phyloP scores from a whole-genome alignment of 2,888 invertebrate species.

The Trachelus tabidus region DNA sequence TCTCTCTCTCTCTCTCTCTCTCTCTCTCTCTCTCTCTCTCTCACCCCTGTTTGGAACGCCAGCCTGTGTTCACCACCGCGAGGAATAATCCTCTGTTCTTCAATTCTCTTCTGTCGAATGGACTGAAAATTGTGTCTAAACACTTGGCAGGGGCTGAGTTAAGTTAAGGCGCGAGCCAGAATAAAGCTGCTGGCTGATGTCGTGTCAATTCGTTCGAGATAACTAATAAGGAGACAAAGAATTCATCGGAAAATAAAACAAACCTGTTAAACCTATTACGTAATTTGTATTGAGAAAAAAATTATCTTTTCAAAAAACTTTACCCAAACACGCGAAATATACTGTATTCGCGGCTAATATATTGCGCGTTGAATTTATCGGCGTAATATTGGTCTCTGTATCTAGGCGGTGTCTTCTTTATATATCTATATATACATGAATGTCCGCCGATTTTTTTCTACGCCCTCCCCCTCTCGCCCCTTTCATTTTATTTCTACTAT shows the following conservation, averaged over 20 bases:
- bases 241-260: no score
- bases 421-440: constrained; percentile 4
- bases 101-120: constrained; percentile 44
- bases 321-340: no score
- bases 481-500: constrained; percentile 7
- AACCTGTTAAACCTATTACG: no score
- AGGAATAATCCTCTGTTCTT: constrained; percentile 55
- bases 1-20: constrained; percentile 26
- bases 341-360: no score
- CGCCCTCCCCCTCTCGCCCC: constrained; percentile 7
- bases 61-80: constrained; percentile 38
- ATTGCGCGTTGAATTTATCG: no score
- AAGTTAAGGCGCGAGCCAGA: no score
- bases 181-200: neutral
- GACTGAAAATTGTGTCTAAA: constrained; percentile 40
- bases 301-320: no score
- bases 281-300: no score
- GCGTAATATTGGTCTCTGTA: no score
- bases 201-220: neutral
- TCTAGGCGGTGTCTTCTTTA: neutral
- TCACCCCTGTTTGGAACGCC: constrained; percentile 38
- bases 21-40: constrained; percentile 28
- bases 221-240: no score
- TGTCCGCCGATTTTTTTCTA: constrained; percentile 1
- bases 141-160: neutral